Conservation (phyloP, 2,797 vertebrate genomes). For the Poeciliopsis gracilis region DNA sequence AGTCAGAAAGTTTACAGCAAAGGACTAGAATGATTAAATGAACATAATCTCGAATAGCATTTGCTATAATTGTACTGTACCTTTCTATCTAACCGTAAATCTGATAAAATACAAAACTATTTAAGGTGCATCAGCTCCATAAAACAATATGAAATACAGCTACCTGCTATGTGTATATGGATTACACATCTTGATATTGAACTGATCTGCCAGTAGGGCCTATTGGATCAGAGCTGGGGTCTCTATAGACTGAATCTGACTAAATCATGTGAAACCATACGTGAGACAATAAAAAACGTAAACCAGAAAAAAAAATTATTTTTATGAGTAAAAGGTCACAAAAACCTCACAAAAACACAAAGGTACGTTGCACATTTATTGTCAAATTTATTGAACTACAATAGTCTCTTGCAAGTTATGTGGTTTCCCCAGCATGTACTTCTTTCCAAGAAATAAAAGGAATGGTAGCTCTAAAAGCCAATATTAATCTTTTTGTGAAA, state of each 20-base stretch:
- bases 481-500: slow-evolving; percentile 7
- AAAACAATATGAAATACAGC: too few relatives aligned
- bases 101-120: too few relatives aligned
- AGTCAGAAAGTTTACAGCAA: too few relatives aligned
- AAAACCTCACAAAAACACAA: slow-evolving; percentile 3
- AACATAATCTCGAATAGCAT: too few relatives aligned
- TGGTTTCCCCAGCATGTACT: background rate
- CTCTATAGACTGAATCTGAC: slow-evolving; percentile 19
- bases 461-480: slow-evolving; percentile 1
- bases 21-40: too few relatives aligned
- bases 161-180: background rate
- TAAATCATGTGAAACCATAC: slow-evolving; percentile 2
- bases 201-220: background rate
- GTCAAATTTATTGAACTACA: slow-evolving; percentile 15
- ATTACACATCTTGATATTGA: slow-evolving; percentile 7
- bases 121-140: too few relatives aligned
- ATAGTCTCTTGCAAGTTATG: slow-evolving; percentile 3
- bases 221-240: background rate
- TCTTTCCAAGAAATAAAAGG: slow-evolving; percentile 15
- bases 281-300: slow-evolving; percentile 8
- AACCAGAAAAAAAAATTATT: slow-evolving; percentile 1
- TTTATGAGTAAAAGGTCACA: slow-evolving; percentile 10
- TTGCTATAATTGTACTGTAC: too few relatives aligned
- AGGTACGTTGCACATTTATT: slow-evolving; percentile 25
- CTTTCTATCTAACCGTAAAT: too few relatives aligned